Base-by-base conservation (phyloP, 2,797 vertebrate genomes). In the Lagorchestes hirsutus region DNA sequence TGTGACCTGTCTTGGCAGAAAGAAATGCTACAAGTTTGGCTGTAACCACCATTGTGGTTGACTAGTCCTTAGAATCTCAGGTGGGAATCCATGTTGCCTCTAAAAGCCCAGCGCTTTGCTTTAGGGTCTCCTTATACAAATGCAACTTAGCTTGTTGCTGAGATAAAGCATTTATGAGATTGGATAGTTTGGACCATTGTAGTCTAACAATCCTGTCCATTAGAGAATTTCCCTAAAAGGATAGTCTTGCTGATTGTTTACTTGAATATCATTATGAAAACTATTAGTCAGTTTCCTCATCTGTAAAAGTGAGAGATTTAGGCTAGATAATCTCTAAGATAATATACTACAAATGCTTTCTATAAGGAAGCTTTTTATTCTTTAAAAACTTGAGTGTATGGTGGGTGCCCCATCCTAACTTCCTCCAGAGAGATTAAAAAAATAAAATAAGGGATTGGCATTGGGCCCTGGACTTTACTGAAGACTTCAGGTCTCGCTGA, bases 151-250 rank as follows among this genome's bases (percentile, higher is more conserved):
- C 11, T 57, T 94, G 18, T 40, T 74, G 50, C 46, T 94, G 90
- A 46, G 90, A 91, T 93, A 62, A 34, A 90, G 94, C 92, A 91
- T 54, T 55, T 96, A 74, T 90, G 93, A 93, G 91, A 90, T 87
- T 57, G 24, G 91, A 55, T 40, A 34, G 67, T 57, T 59, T 90
- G 94, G 54, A 27, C 28, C 57, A 57, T 94, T 94, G 54, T 3
- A 91, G 13, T 62, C 55, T 93, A 74, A 46, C 91, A 92, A 94
- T 54, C 95, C 67, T 29, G 59, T 93, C 56, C 46, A 54, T 56
- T 90, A 95, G 67, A 90, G 82, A 82, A 58, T n/a, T 50, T 54
- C 2, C 29, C 55, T 2, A 90, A 62, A 91, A 54, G 24, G 29
- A 22, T 58, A 13, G 28, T 54, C 34, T 5, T 14, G 18, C 10